Evolutionary conservation across 2,113 vertebrate genomes (phyloP).

Genomic region (Glaucidium brasilianum): DNA sequence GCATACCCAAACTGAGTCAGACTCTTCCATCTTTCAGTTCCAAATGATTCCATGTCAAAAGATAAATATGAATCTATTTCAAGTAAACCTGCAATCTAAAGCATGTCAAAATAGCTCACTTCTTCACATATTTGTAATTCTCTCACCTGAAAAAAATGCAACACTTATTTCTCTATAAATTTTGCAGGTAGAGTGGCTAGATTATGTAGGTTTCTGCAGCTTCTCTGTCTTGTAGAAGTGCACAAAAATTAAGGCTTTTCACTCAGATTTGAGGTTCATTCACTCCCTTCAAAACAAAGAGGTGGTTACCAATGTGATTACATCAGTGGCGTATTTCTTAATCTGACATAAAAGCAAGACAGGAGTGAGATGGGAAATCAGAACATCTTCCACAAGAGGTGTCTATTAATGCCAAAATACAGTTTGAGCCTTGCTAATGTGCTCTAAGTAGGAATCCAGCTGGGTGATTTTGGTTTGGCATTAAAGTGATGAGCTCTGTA

Average conservation of each 20-base stretch:
- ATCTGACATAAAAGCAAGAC: not conserved
- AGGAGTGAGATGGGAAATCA: not conserved
- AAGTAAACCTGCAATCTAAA: not conserved
- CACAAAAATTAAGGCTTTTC: not conserved
- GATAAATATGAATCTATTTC: not conserved
- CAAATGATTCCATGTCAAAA: not conserved
- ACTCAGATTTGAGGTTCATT: not conserved
- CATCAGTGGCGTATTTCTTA: not conserved
- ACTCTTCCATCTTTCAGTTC: not conserved
- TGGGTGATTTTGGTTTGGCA: not conserved
- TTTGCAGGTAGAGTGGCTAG: not conserved
- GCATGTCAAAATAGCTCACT: not conserved
- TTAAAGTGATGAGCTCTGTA: not conserved
- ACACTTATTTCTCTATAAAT: not conserved
- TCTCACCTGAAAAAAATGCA: not conserved
- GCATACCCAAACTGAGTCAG: not conserved
- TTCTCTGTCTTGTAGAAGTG: not conserved
- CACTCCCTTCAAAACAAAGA: not conserved
- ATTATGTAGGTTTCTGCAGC: not conserved
- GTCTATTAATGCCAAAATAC: not conserved
- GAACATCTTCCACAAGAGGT: not conserved
- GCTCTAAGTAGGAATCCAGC: not conserved
- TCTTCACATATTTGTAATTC: not conserved
- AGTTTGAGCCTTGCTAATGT: not conserved
- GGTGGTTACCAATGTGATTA: not conserved